These are phyloP conservation scores for Acanthornis magna DNA, from an alignment of 2,797 vertebrate species.

Conservation along the genomic window DNA sequence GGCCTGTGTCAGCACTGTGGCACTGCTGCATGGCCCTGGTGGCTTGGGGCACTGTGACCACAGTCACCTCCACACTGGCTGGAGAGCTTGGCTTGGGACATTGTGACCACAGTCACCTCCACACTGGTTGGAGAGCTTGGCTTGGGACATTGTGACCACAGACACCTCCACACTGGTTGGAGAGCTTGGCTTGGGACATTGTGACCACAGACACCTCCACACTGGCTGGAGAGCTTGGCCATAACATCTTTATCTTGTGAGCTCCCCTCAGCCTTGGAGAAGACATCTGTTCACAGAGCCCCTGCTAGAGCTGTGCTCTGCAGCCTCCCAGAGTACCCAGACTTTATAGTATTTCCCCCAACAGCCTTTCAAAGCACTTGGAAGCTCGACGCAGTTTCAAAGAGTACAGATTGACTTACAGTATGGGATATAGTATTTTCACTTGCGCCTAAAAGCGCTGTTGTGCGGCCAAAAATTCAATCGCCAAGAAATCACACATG, in stretches of 20 bases:
- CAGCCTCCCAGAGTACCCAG: neutral
- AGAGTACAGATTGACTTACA: constrained; percentile 48
- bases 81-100: neutral
- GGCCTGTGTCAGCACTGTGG: neutral
- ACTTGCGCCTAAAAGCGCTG: constrained; percentile 56
- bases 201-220: neutral
- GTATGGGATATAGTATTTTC: constrained; percentile 57
- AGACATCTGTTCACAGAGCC: neutral
- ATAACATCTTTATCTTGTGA: fast-evolving
- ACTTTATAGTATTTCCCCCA: neutral
- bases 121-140: fast-evolving
- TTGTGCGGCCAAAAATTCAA: constrained; percentile 48
- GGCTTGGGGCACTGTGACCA: neutral
- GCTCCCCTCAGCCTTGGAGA: neutral
- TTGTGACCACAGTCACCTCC: neutral
- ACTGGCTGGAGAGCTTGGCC: fast-evolving
- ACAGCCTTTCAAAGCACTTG: constrained; percentile 13
- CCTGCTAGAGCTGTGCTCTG: neutral
- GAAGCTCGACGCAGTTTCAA: constrained; percentile 1
- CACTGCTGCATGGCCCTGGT: fast-evolving
- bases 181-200: neutral
- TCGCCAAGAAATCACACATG: constrained; percentile 73
- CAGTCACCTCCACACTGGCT: fast-evolving
- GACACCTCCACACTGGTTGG: fast-evolving
- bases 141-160: neutral